Evolutionary conservation across 2,113 vertebrate genomes (phyloP).

Genomic region (Aythya baeri): DNA sequence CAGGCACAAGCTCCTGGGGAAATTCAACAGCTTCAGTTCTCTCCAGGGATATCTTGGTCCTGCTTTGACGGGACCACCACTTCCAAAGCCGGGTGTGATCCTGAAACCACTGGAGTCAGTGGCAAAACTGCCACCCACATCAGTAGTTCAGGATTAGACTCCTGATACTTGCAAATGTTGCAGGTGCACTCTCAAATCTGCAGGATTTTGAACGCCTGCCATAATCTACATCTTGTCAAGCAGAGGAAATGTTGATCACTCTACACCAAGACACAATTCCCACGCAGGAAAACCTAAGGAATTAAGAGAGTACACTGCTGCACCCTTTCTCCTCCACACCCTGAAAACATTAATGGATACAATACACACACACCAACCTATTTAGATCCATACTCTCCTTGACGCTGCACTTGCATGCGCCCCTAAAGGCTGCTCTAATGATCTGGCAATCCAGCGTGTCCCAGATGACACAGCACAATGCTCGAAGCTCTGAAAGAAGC

Average conservation of each 20-base stretch:
- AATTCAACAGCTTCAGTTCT: background rate
- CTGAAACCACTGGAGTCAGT: background rate
- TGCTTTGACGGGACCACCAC: background rate
- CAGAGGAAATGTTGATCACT: background rate
- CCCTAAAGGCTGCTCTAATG: slow-evolving; percentile 13
- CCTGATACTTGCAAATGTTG: background rate
- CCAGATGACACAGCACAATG: slow-evolving; percentile 40
- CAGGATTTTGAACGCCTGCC: slow-evolving; percentile 10
- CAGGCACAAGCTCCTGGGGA: background rate
- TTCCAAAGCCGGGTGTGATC: background rate
- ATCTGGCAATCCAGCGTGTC: slow-evolving; percentile 14
- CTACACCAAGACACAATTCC: background rate
- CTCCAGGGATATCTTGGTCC: fast-evolving
- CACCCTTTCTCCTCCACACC: background rate
- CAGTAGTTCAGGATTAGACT: background rate
- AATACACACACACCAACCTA: background rate
- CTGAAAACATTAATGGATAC: background rate
- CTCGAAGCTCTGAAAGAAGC: slow-evolving; percentile 47
- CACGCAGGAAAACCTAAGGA: background rate
- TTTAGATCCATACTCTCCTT: background rate
- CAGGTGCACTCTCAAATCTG: background rate
- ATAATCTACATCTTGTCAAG: background rate
- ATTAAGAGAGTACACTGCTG: background rate
- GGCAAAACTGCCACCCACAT: background rate
- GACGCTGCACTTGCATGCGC: background rate